Evolutionary conservation across 2,888 invertebrate genomes (phyloP).

Genomic region (Dexiosoma caninum): DNA sequence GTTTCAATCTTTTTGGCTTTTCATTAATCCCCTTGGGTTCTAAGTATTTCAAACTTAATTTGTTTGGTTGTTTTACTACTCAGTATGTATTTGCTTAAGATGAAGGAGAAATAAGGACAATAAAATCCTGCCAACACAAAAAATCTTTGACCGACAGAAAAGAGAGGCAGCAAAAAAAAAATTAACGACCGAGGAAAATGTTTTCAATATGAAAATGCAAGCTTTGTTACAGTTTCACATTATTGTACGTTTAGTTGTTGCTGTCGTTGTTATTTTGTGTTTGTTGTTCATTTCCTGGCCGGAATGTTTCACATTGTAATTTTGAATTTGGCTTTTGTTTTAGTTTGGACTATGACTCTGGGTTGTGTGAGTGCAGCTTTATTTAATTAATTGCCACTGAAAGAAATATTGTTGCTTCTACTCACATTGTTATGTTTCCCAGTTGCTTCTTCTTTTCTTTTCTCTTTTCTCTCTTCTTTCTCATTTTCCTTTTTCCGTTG

Average conservation of each 20-base stretch:
- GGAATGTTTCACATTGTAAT: neutral
- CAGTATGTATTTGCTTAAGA: neutral
- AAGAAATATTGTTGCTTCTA: conserved; percentile 1
- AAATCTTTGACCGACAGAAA: conserved; percentile 22
- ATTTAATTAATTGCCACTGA: conserved; percentile 17
- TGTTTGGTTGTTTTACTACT: conserved; percentile 14
- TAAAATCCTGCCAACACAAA: conserved; percentile 30
- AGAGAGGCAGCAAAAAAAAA: too few relatives aligned
- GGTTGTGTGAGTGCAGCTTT: neutral
- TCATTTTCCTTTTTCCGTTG: neutral
- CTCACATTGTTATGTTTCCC: neutral
- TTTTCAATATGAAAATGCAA: neutral
- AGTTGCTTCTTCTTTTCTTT: neutral
- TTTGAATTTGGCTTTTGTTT: neutral
- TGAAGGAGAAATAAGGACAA: conserved; percentile 5
- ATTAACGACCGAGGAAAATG: neutral
- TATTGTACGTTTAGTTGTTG: too few relatives aligned
- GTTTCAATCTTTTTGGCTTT: neutral
- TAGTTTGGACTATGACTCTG: neutral
- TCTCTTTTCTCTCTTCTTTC: neutral
- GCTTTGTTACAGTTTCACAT: neutral
- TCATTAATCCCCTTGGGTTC: neutral
- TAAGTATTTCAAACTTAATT: neutral
- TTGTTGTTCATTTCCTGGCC: neutral
- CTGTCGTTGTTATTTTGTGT: neutral